Evolutionary conservation across 1,140 invertebrate genomes (phyloP).

Genomic region (Penaeus indicus): DNA sequence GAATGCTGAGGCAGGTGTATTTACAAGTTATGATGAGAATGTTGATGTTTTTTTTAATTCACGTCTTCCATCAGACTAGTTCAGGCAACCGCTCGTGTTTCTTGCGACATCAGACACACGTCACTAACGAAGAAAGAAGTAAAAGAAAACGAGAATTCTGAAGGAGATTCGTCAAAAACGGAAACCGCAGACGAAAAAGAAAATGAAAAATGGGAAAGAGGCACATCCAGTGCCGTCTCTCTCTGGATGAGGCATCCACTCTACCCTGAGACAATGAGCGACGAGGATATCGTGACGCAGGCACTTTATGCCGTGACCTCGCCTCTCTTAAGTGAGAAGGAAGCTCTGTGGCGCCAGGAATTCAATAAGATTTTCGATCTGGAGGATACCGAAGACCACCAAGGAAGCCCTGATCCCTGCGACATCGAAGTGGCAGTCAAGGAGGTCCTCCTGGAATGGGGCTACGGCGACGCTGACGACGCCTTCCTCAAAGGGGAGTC

Average conservation of each 20-base stretch:
- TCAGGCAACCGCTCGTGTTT: conserved; percentile 40
- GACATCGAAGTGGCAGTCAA: conserved; percentile 26
- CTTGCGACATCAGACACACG: background rate
- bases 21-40: too few species aligned
- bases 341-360: conserved; percentile 26
- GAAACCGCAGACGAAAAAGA: background rate
- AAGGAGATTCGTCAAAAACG: background rate
- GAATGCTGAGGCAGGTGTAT: too few species aligned
- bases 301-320: conserved; percentile 42
- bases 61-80: background rate
- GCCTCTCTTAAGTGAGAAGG: conserved; percentile 21
- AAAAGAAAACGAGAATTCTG: background rate
- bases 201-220: too few species aligned
- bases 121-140: background rate
- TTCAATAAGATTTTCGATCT: conserved; percentile 29
- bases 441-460: conserved; percentile 43
- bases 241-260: background rate
- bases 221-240: too few species aligned
- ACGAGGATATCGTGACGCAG: conserved; percentile 39
- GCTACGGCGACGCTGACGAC: conserved; percentile 10
- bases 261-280: background rate
- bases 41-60: too few species aligned
- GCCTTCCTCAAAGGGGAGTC: background rate
- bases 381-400: background rate
- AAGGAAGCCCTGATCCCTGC: background rate